Conservation (phyloP, 2,797 vertebrate genomes). For the Acipenser transmontanus region DNA sequence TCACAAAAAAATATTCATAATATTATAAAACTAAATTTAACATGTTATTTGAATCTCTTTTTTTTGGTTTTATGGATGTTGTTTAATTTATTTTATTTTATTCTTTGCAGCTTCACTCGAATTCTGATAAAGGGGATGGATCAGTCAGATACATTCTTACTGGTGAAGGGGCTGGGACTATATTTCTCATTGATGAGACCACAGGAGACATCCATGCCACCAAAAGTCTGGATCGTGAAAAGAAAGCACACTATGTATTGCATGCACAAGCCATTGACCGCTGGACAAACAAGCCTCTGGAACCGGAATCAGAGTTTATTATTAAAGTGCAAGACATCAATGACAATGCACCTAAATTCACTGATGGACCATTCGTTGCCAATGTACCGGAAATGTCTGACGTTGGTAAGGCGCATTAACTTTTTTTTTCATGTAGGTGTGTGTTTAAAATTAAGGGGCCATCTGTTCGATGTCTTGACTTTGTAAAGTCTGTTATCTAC, state of each 20-base stretch:
- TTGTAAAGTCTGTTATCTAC: no score
- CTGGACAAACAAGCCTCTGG: slow-evolving; percentile 86
- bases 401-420: slow-evolving; percentile 73
- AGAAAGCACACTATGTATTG: slow-evolving; percentile 91
- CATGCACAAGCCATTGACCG: slow-evolving; percentile 93
- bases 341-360: slow-evolving; percentile 96
- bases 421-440: not conserved
- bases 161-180: slow-evolving; percentile 90
- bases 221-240: slow-evolving; percentile 91
- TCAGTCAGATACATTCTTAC: slow-evolving; percentile 95
- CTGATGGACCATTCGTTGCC: slow-evolving; percentile 86
- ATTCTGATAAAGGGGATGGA: slow-evolving; percentile 97
- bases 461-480: no score
- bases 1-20: no score
- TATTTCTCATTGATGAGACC: slow-evolving; percentile 94
- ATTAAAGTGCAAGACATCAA: slow-evolving; percentile 99
- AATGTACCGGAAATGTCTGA: slow-evolving; percentile 95
- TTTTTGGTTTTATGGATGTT: not conserved
- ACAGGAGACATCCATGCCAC: slow-evolving; percentile 96
- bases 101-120: slow-evolving; percentile 85
- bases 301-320: slow-evolving; percentile 96
- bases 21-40: no score
- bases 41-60: no score
- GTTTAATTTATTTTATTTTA: not conserved
- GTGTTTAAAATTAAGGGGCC: no score